A percentile compares a stretch with the other conserved stretches of the same genome.
phyloP scores from a whole-genome alignment of 2,888 invertebrate species.

The Cryptus viduatorius region DNA sequence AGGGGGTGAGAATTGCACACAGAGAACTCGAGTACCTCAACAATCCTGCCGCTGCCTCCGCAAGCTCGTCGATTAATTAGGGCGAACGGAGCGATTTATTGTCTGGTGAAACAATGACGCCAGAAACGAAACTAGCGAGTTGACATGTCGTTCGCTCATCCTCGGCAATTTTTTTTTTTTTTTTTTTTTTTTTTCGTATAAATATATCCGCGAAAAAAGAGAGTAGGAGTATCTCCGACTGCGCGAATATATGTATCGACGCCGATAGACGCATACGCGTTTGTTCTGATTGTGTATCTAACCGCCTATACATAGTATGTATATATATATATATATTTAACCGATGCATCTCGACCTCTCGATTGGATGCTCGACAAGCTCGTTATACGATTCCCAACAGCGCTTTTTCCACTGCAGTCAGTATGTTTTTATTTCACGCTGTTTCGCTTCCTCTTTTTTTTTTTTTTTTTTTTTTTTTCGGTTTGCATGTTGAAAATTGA shows the following conservation, averaged over 20 bases:
- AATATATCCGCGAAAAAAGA: background rate
- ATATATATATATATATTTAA: conserved; percentile 10
- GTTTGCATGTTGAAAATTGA: background rate
- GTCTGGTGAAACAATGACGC: conserved; percentile 58
- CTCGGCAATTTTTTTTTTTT: conserved; percentile 28
- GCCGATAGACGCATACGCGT: background rate
- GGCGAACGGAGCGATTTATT: conserved; percentile 53
- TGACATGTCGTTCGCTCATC: conserved; percentile 38
- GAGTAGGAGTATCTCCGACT: background rate
- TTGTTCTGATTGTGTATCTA: background rate
- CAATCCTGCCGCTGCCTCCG: conserved; percentile 7
- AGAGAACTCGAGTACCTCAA: background rate
- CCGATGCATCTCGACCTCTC: conserved; percentile 16
- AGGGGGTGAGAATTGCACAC: conserved; percentile 6
- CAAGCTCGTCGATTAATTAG: conserved; percentile 54
- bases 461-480: conserved; percentile 12
- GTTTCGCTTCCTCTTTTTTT: background rate
- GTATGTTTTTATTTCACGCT: background rate
- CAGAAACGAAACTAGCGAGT: conserved; percentile 51
- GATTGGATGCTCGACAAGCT: conserved; percentile 31
- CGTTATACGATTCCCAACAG: conserved; percentile 17
- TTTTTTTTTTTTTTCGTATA: conserved; percentile 1
- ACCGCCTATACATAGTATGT: background rate
- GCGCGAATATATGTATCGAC: no score
- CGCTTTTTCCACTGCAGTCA: background rate